These are phyloP conservation scores for Pogonocherus hispidulus DNA, from an alignment of 2,888 invertebrate genomes.

Conservation along the genomic window DNA sequence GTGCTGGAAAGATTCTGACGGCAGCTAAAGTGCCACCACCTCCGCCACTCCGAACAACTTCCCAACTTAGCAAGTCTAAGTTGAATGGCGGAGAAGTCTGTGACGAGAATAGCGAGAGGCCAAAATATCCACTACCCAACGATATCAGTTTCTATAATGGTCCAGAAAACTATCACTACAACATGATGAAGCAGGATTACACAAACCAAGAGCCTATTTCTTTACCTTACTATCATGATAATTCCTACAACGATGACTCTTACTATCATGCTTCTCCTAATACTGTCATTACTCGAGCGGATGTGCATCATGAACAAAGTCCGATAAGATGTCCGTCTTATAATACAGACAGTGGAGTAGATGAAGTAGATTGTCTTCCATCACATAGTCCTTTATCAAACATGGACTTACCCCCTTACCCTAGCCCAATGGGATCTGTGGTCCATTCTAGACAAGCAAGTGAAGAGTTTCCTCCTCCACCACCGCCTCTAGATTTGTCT, in stretches of 20 bases:
- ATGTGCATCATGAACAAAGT: conserved; percentile 87
- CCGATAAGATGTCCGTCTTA: conserved; percentile 69
- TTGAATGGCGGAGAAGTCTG: conserved; percentile 72
- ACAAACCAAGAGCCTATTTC: conserved; percentile 53
- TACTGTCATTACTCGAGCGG: conserved; percentile 84
- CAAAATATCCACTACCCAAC: conserved; percentile 68
- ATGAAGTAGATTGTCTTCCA: conserved; percentile 77
- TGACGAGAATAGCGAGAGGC: conserved; percentile 69
- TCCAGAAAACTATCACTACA: conserved; percentile 63
- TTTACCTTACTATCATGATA: conserved; percentile 58
- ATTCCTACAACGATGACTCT: conserved; percentile 51
- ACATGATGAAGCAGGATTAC: conserved; percentile 12
- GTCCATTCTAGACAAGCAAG: conserved; percentile 89
- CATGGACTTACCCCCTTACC: conserved; percentile 83
- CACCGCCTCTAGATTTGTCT: conserved; percentile 81
- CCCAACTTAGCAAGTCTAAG: conserved; percentile 83
- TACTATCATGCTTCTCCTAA: conserved; percentile 50
- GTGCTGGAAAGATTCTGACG: conserved; percentile 84
- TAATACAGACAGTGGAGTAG: conserved; percentile 69
- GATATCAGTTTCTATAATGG: conserved; percentile 54
- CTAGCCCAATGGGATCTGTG: conserved; percentile 82
- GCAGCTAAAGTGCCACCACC: conserved; percentile 89
- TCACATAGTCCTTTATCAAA: conserved; percentile 68
- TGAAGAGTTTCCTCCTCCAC: conserved; percentile 93
- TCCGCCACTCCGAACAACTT: conserved; percentile 88